A percentile compares a stretch with the other conserved stretches of the same genome.
phyloP scores from a whole-genome alignment of 2,797 vertebrate genomes.

The Coendou prehensilis region DNA sequence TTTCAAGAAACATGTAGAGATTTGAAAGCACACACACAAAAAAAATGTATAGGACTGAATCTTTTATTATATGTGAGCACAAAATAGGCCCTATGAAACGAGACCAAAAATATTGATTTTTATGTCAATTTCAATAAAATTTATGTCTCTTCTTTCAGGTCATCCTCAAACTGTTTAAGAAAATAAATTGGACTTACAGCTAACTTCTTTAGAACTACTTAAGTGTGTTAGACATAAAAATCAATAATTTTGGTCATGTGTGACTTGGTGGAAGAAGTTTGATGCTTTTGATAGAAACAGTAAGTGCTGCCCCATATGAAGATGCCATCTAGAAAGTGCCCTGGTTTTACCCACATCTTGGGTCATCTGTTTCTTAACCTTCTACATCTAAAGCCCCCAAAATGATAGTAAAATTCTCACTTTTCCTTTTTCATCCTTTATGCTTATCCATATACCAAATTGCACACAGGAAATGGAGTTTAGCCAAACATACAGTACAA shows the following conservation, averaged over 20 bases:
- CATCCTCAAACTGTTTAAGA: neutral
- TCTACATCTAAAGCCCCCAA: neutral
- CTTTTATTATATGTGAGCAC: conserved; percentile 49
- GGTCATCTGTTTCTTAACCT: neutral
- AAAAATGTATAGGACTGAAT: fast-evolving
- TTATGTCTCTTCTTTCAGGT: neutral
- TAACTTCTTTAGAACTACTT: neutral
- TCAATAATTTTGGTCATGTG: neutral
- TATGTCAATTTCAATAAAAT: neutral
- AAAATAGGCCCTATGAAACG: neutral
- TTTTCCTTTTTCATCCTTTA: neutral
- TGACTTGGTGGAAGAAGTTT: neutral
- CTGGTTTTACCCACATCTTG: neutral
- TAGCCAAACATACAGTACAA: neutral
- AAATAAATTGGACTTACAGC: neutral
- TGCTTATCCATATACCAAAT: neutral
- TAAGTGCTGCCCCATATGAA: neutral
- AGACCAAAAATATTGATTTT: neutral
- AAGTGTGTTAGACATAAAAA: neutral
- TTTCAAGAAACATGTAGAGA: neutral
- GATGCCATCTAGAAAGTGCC: neutral
- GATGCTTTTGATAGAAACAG: neutral
- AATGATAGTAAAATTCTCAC: neutral
- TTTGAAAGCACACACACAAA: neutral
- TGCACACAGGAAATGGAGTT: neutral